Conservation (phyloP, 2,797 vertebrate species). For the Chrosomus eos region DNA sequence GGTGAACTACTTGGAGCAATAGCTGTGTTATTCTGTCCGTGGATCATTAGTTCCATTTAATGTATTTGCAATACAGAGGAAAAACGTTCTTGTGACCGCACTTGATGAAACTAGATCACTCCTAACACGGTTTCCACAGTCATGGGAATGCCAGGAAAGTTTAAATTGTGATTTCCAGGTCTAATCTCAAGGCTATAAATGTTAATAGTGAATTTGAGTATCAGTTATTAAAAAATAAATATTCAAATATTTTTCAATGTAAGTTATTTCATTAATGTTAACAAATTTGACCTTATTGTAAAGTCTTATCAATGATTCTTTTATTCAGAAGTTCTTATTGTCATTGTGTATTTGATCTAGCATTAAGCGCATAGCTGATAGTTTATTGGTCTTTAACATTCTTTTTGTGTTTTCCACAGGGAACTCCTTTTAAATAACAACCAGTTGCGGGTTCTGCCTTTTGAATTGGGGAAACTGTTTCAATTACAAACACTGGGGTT, state of each 20-base stretch:
- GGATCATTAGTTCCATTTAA: neutral
- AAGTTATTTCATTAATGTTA: neutral
- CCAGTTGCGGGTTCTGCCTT: constrained; percentile 99
- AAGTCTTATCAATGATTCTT: neutral
- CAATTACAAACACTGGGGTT: constrained; percentile 99
- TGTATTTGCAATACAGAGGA: neutral
- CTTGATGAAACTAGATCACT: neutral
- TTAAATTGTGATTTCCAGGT: neutral
- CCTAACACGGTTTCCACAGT: neutral
- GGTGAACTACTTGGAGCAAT: constrained; percentile 71
- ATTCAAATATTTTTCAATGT: no score
- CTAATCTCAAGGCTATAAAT: neutral
- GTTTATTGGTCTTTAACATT: constrained; percentile 32
- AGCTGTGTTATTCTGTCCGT: neutral
- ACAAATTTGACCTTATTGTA: neutral
- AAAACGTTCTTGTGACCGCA: neutral
- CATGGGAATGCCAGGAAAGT: neutral
- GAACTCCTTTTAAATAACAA: constrained; percentile 99
- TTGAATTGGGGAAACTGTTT: constrained; percentile 99
- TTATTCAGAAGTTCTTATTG: neutral
- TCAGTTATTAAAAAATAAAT: neutral
- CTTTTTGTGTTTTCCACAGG: constrained; percentile 78
- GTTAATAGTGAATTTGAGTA: neutral
- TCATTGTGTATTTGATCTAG: no score
- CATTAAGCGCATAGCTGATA: neutral